phyloP scores from a whole-genome alignment of 1,140 invertebrate species.

The Frieseomelitta varia region DNA sequence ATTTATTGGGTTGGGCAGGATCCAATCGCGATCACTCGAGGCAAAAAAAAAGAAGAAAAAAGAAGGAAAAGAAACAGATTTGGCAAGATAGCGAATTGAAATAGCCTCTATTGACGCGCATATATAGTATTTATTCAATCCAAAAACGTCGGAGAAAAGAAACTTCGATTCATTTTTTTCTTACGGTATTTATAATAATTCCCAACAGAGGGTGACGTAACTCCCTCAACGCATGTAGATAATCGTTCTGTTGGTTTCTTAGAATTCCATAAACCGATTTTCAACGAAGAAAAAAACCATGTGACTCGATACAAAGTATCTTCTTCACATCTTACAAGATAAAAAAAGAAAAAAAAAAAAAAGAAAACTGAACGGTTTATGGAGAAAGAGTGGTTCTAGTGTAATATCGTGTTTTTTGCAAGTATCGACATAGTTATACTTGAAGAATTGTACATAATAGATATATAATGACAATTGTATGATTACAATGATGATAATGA shows the following conservation, averaged over 20 bases:
- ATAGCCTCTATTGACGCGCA: background rate
- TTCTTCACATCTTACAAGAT: background rate
- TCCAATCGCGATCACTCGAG: constrained; percentile 71
- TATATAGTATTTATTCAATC: constrained; percentile 79
- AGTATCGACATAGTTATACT: constrained; percentile 50
- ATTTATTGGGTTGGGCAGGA: constrained; percentile 74
- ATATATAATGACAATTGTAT: constrained; percentile 32
- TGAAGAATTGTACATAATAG: constrained; percentile 63
- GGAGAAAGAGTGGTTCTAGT: constrained; percentile 27
- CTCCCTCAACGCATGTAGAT: constrained; percentile 57
- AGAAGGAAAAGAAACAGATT: constrained; percentile 22
- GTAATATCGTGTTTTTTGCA: constrained; percentile 47
- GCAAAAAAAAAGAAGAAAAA: background rate
- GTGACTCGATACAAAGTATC: constrained; percentile 11
- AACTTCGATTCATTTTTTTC: constrained; percentile 50
- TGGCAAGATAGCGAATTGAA: background rate
- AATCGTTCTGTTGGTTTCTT: constrained; percentile 48
- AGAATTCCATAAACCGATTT: constrained; percentile 21
- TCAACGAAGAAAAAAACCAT: background rate
- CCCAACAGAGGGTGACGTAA: constrained; percentile 7
- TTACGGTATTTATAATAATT: constrained; percentile 70
- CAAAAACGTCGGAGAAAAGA: constrained; percentile 24
- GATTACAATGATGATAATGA: constrained; percentile 29
- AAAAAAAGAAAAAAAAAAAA: background rate
- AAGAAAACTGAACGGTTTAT: constrained; percentile 25